phyloP scores from a whole-genome alignment of 1,140 invertebrate species.

The Drosophila santomea region DNA sequence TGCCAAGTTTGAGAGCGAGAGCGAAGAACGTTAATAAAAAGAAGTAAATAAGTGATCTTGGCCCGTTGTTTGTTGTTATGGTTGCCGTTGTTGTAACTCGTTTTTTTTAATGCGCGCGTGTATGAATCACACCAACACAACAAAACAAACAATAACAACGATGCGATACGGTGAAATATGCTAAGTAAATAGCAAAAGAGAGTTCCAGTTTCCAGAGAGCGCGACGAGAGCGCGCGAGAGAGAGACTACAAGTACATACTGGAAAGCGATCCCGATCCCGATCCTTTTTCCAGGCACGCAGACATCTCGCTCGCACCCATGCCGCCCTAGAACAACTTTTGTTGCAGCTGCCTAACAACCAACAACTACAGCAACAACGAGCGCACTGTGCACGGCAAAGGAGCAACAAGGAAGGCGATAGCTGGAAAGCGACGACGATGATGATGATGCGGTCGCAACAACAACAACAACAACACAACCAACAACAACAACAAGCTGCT shows the following conservation, averaged over 20 bases:
- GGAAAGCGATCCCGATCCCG: constrained; percentile 36
- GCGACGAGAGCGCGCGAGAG: constrained; percentile 31
- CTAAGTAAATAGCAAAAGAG: constrained; percentile 49
- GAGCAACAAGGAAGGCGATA: constrained; percentile 15
- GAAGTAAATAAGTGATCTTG: constrained; percentile 59
- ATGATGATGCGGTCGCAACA: constrained; percentile 61
- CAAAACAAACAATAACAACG: constrained; percentile 51
- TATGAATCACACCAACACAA: constrained; percentile 69
- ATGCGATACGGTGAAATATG: constrained; percentile 56
- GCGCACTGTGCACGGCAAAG: background rate
- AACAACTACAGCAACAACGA: background rate
- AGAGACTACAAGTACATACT: constrained; percentile 46
- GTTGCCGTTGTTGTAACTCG: constrained; percentile 67
- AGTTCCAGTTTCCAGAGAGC: constrained; percentile 28
- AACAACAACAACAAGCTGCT: constrained; percentile 30
- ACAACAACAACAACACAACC: no score
- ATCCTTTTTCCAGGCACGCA: constrained; percentile 48
- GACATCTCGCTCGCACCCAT: constrained; percentile 60
- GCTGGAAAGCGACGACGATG: constrained; percentile 23
- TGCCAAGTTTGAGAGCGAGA: background rate
- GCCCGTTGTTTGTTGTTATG: constrained; percentile 55
- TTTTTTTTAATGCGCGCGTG: constrained; percentile 69
- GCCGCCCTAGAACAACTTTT: constrained; percentile 22
- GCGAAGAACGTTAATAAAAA: constrained; percentile 13
- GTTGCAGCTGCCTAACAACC: constrained; percentile 54